Conservation (phyloP, 2,113 vertebrate genomes). For the Dermatemys mawii region DNA sequence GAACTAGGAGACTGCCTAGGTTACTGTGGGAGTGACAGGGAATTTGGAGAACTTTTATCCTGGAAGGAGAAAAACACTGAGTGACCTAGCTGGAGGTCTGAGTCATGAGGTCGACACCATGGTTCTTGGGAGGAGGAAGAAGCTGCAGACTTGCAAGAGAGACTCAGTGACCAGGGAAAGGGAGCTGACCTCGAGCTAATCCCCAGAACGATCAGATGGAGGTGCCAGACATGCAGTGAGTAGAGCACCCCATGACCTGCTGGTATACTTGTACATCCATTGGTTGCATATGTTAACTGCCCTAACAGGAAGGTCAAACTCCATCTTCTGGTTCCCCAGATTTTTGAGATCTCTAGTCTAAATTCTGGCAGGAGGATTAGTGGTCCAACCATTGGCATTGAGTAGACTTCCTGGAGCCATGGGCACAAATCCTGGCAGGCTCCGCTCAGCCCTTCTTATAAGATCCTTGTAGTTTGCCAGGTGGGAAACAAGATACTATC, state of each 20-base stretch:
- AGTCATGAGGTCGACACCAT: neutral
- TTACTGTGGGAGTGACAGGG: neutral
- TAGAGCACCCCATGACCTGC: neutral
- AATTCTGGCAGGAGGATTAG: neutral
- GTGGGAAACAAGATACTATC: neutral
- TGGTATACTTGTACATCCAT: neutral
- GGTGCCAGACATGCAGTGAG: neutral
- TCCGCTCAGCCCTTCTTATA: neutral
- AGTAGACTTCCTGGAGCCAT: neutral
- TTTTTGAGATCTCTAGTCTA: neutral
- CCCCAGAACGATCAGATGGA: neutral
- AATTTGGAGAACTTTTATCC: neutral
- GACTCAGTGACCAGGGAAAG: neutral
- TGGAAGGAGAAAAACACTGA: too few relatives aligned
- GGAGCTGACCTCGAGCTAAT: neutral
- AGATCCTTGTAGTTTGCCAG: neutral
- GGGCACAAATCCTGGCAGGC: neutral
- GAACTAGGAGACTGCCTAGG: neutral
- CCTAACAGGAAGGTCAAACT: neutral
- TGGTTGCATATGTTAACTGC: neutral
- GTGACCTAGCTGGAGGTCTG: too few relatives aligned
- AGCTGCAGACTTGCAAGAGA: neutral
- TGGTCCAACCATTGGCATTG: conserved; percentile 18
- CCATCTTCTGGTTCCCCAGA: neutral
- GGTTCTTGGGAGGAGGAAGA: neutral